Evolutionary conservation across 2,113 vertebrate species (phyloP), one percentile per base, ranked within the genome.

Genomic region (Ascaphus truei): DNA sequence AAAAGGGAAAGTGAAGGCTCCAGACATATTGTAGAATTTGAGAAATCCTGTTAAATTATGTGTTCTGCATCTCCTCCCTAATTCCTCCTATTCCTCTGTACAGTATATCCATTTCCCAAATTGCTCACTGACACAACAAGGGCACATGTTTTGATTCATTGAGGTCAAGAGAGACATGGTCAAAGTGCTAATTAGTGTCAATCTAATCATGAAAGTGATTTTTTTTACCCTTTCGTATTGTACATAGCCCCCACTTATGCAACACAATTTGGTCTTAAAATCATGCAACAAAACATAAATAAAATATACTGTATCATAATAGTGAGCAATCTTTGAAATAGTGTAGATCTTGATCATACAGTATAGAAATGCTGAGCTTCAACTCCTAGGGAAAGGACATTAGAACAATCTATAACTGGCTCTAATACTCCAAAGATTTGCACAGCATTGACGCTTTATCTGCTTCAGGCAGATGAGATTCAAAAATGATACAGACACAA

Each of bases 401-500:
- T 73, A 75, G 62, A 22, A 53, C 26, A 77, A 43, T 31, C 59
- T 59, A 76, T 67, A 75, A 78, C 65, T 62, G 78, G 76, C 75
- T 79, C 57, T 13, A 53, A 18, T 58, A 39, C 39, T 64, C 29
- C 34, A 68, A 73, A 72, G 47, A 61, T 76, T 76, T 77, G 45
- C 71, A 79, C 76, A 71, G 26, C 63, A 81, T 73, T 79, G 16
- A 63, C 62, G 60, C 6, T 66, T 4, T 65, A 79, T 80, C 63
- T 81, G 48, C 57, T 82, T 53, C 29, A 83, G 73, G 75, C 64
- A 85, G 60, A 81, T 72, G 61, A 82, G 74, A 85, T 25, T 43
- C 73, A 69, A 71, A 82, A 83, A 84, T 78, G 59, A 75, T 80
- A 68, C 25, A 83, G 75, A 75, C 23, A 72, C 56, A 75, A 76